These are phyloP conservation scores for Trinectes maculatus DNA, from an alignment of 2,113 vertebrate genomes.

Conservation along the genomic window DNA sequence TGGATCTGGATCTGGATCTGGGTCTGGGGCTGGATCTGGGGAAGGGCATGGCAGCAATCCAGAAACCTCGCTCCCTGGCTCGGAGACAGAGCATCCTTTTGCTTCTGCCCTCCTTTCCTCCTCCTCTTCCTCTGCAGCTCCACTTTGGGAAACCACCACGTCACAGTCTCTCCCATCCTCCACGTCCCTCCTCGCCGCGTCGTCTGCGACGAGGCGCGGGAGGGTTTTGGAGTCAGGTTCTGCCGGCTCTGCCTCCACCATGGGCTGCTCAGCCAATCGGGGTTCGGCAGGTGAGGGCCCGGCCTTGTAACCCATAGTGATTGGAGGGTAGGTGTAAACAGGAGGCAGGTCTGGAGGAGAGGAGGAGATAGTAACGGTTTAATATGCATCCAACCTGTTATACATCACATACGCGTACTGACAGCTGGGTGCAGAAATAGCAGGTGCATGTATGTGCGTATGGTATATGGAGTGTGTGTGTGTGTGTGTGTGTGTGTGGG, in stretches of 20 bases:
- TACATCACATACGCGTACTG: no score
- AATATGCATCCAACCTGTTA: background rate
- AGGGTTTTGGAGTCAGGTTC: constrained; percentile 56
- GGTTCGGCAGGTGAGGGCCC: constrained; percentile 82
- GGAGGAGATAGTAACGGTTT: constrained; percentile 19
- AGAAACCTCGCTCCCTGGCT: constrained; percentile 41
- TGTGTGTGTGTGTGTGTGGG: constrained; percentile 47
- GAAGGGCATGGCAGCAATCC: constrained; percentile 57
- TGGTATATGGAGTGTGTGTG: constrained; percentile 38
- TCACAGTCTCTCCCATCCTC: constrained; percentile 47
- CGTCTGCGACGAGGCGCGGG: constrained; percentile 45
- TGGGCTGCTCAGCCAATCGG: constrained; percentile 85
- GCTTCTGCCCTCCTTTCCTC: constrained; percentile 27
- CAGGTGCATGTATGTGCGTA: constrained; percentile 18
- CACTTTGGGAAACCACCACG: constrained; percentile 52
- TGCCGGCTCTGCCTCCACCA: constrained; percentile 84
- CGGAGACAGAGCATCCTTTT: constrained; percentile 49
- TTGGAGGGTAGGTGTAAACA: constrained; percentile 83
- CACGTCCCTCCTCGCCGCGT: constrained; percentile 50
- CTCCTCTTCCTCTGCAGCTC: constrained; percentile 37
- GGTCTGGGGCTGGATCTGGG: constrained; percentile 33
- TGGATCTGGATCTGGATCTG: constrained; percentile 40
- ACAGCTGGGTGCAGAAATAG: background rate
- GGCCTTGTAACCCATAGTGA: constrained; percentile 84
- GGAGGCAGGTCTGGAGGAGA: constrained; percentile 87